Evolutionary conservation across 2,113 vertebrate genomes (phyloP).

Genomic region (Aspiorhynchus laticeps): DNA sequence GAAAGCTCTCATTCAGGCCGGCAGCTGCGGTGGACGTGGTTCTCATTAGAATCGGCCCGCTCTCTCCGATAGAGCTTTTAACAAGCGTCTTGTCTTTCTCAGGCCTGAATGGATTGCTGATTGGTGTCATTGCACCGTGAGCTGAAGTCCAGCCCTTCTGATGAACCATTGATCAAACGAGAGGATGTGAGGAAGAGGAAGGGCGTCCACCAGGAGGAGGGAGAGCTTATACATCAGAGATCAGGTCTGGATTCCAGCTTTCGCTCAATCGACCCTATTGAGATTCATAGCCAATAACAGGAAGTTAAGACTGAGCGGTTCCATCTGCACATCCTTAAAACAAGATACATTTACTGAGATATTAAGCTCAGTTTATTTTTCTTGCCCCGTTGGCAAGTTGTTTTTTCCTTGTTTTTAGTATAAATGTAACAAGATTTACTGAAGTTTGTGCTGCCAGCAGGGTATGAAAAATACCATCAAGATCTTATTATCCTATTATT

Average conservation of each 20-base stretch:
- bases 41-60: conserved; percentile 48
- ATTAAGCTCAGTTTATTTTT: neutral
- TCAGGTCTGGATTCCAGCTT: conserved; percentile 50
- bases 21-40: conserved; percentile 59
- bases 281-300: conserved; percentile 41
- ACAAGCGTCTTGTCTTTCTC: conserved; percentile 50
- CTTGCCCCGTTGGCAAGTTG: neutral
- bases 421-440: neutral
- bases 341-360: neutral
- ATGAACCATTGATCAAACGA: conserved; percentile 70
- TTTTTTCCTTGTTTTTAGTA: neutral
- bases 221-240: conserved; percentile 48
- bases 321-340: neutral
- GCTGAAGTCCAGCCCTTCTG: conserved; percentile 61
- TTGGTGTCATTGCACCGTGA: conserved; percentile 66
- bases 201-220: conserved; percentile 38
- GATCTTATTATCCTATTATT: neutral
- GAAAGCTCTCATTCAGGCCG: conserved; percentile 53
- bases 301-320: conserved; percentile 13
- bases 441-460: neutral
- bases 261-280: conserved; percentile 49
- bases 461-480: neutral
- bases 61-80: conserved; percentile 36
- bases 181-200: conserved; percentile 56
- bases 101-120: conserved; percentile 69